phyloP scores from a whole-genome alignment of 1,140 invertebrate species.

The Drosophila insularis region DNA sequence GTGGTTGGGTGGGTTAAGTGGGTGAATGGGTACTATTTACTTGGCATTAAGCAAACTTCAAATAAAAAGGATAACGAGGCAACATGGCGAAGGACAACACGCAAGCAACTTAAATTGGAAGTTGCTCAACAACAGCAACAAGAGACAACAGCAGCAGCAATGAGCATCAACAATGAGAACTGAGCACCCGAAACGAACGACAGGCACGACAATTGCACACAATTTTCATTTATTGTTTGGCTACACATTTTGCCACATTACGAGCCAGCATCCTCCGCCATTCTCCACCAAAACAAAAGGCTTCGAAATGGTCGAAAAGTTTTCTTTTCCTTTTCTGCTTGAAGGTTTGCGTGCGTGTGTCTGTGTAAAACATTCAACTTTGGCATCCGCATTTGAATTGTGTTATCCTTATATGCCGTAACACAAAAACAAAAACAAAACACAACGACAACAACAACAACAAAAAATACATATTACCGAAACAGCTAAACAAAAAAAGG shows the following conservation, averaged over 20 bases:
- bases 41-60: slow-evolving; percentile 80
- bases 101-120: slow-evolving; percentile 73
- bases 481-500: neutral
- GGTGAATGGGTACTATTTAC: slow-evolving; percentile 63
- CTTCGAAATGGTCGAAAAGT: slow-evolving; percentile 2
- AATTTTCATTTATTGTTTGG: slow-evolving; percentile 81
- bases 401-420: neutral
- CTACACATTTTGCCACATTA: slow-evolving; percentile 80
- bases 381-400: slow-evolving; percentile 22
- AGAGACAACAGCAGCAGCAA: slow-evolving; percentile 26
- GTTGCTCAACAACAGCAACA: slow-evolving; percentile 56
- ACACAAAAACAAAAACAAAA: slow-evolving; percentile 6
- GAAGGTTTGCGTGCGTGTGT: slow-evolving; percentile 10
- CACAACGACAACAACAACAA: neutral
- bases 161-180: slow-evolving; percentile 51
- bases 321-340: slow-evolving; percentile 9
- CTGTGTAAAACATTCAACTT: slow-evolving; percentile 45
- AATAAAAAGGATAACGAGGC: slow-evolving; percentile 78
- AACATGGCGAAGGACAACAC: slow-evolving; percentile 60
- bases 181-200: slow-evolving; percentile 23
- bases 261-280: slow-evolving; percentile 33
- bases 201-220: slow-evolving; percentile 77
- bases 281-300: slow-evolving; percentile 43
- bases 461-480: slow-evolving; percentile 10
- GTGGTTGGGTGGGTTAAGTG: slow-evolving; percentile 14